phyloP scores from a whole-genome alignment of 2,797 vertebrate species.

The Cichlasoma orientale region DNA sequence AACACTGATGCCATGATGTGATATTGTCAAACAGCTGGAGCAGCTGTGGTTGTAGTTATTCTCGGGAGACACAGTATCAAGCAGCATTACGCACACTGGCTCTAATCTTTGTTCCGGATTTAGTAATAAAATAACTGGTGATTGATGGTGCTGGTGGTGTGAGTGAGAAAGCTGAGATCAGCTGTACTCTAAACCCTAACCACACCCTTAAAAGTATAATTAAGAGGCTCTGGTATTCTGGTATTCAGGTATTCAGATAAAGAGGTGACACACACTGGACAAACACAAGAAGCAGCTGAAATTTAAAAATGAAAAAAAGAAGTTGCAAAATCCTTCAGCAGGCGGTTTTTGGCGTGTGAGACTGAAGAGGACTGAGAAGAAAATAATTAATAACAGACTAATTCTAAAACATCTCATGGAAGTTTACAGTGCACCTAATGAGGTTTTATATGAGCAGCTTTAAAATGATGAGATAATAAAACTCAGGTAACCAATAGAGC shows the following conservation, averaged over 20 bases:
- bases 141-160: conserved; percentile 38
- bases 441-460: not conserved
- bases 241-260: conserved; percentile 43
- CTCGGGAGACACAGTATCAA: conserved; percentile 17
- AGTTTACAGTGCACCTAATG: not conserved
- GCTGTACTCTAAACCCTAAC: conserved; percentile 22
- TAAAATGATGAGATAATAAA: not conserved
- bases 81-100: not conserved
- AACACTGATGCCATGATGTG: not conserved
- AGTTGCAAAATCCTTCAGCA: not conserved
- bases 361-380: not conserved
- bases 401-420: not conserved
- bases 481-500: not conserved
- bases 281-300: conserved; percentile 36
- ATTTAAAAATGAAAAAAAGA: not conserved
- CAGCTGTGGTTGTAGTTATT: not conserved
- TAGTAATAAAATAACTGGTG: not conserved
- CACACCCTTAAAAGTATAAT: conserved; percentile 50
- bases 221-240: conserved; percentile 17
- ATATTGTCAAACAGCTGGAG: conserved; percentile 21
- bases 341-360: not conserved
- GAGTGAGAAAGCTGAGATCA: conserved; percentile 2
- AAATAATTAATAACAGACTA: not conserved
- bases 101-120: conserved; percentile 7
- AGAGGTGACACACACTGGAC: conserved; percentile 37